Base-by-base conservation (phyloP, 2,797 vertebrate species). In the Zenarchopterus dispar region DNA sequence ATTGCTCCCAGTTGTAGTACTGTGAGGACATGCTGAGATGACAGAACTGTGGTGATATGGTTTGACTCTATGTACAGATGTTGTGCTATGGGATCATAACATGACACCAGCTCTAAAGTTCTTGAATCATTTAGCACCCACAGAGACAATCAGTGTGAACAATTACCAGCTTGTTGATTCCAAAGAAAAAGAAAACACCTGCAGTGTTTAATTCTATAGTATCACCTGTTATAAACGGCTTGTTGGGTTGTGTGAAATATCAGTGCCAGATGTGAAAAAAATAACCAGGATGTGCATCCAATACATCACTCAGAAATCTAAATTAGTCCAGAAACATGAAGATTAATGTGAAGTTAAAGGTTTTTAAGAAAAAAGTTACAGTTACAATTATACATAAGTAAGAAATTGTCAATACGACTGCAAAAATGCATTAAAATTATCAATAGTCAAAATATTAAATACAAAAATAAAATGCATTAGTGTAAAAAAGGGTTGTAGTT, bases 21-120 rank as follows among this genome's bases (percentile, higher is more conserved):
- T 19, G 39, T 44, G 58, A 48, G 15, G 24, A 19, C 60, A 49
- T 43, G 66, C 36, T 16, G 36, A 39, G 13, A 39, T 39, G 36
- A 39, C 16, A 39, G 36, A 39, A 15, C 13, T 36, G 33, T 39
- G 13, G 5, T 39, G 4, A 13, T 39, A 4, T 39, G 13, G 11
- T 36, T 10, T 39, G 36, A 39, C 5, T 15, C 3, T 39, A 39
- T 39, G 36, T 39, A 39, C 36, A 39, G 36, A 39, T 39, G 36
- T 15, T 39, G 13, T 39, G 36, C 1, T 39, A 5, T 15, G 11
- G 36, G 2, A 39, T 15, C 15, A 36, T 33, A 5, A 33, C 9
- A 33, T 33, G 31, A 10, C 2, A 13, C 5, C 33, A 36, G 11
- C 9, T 36, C 33, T 36, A 11, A 28, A 11, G 33, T 36, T 2